Evolutionary conservation across 2,113 vertebrate genomes (phyloP).

Genomic region (Agelaius tricolor): DNA sequence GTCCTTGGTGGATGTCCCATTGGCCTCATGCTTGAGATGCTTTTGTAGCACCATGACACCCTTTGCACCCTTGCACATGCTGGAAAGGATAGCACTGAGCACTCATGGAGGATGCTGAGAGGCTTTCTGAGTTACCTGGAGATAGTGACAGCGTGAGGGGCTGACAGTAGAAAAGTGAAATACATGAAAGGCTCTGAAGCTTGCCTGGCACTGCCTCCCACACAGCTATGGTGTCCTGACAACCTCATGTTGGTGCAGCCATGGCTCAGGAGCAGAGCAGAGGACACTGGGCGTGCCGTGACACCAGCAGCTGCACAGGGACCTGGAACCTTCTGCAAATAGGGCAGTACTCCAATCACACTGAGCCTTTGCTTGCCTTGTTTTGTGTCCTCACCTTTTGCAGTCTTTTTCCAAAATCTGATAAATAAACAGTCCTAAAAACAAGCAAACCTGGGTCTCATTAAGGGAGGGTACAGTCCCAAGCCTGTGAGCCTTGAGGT

Average conservation of each 20-base stretch:
- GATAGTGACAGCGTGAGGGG: neutral
- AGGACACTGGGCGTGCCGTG: accelerated
- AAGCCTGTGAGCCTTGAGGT: neutral
- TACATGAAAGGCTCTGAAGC: neutral
- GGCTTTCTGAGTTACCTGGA: neutral
- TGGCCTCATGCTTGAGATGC: neutral
- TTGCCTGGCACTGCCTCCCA: accelerated
- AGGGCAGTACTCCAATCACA: accelerated
- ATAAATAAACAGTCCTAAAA: neutral
- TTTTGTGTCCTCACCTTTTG: neutral
- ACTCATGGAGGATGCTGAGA: accelerated
- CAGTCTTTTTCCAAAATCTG: neutral
- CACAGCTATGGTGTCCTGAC: neutral
- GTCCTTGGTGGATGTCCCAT: too few relatives aligned
- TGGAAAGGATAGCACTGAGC: neutral
- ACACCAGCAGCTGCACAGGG: accelerated
- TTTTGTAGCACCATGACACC: neutral
- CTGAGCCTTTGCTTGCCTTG: neutral
- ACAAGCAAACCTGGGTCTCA: neutral
- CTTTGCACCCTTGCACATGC: neutral
- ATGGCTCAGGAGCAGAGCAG: neutral
- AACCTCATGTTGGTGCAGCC: neutral
- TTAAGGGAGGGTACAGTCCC: neutral
- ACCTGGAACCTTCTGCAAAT: neutral
- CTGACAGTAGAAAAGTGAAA: neutral